Evolutionary conservation across 2,888 invertebrate species (phyloP).

Genomic region (Antheraea assamensis): DNA sequence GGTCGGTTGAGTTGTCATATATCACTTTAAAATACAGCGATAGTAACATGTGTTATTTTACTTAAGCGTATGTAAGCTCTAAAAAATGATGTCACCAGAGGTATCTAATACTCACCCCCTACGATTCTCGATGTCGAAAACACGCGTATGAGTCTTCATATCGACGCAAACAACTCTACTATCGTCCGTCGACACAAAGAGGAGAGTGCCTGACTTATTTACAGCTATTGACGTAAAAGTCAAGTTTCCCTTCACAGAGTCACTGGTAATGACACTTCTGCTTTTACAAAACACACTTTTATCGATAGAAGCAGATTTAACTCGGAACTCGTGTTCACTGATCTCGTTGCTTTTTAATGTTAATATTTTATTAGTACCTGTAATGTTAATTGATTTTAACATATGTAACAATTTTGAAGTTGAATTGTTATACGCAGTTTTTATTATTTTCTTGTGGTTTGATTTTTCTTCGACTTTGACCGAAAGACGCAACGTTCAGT

Average conservation of each 20-base stretch:
- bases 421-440: neutral
- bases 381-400: slow-evolving; percentile 26
- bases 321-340: slow-evolving; percentile 58
- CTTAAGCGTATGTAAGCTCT: no score
- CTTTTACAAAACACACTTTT: slow-evolving; percentile 49
- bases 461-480: no score
- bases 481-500: no score
- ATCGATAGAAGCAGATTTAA: slow-evolving; percentile 43
- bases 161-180: slow-evolving; percentile 68
- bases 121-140: slow-evolving; percentile 70
- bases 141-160: slow-evolving; percentile 59
- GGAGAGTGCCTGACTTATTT: slow-evolving; percentile 64
- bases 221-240: slow-evolving; percentile 63
- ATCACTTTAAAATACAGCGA: no score
- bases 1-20: no score
- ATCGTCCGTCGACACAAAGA: slow-evolving; percentile 74
- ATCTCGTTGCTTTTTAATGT: slow-evolving; percentile 64
- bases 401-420: neutral
- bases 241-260: slow-evolving; percentile 59
- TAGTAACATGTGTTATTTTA: no score
- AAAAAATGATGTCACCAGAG: no score
- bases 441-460: no score
- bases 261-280: slow-evolving; percentile 51
- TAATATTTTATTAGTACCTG: slow-evolving; percentile 70
- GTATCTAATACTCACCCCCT: slow-evolving; percentile 61